phyloP scores from a whole-genome alignment of 2,797 vertebrate genomes.

The Centropyge bicolor region DNA sequence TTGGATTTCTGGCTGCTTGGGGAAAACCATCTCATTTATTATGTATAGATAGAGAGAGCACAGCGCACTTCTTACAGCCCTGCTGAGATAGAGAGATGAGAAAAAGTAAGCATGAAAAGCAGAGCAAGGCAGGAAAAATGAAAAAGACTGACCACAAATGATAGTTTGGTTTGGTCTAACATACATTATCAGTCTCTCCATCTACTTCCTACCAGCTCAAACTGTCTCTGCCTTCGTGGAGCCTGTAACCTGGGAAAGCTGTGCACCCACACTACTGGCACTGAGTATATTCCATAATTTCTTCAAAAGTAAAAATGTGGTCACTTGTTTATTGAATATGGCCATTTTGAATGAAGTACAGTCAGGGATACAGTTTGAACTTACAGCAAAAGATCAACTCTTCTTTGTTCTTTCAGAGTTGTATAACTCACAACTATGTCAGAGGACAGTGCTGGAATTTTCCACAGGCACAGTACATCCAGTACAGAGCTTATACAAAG shows the following conservation, averaged over 20 bases:
- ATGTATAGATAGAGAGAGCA: conserved; percentile 59
- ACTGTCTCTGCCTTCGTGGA: background rate
- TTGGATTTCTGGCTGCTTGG: conserved; percentile 56
- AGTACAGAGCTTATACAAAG: background rate
- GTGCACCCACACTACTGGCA: background rate
- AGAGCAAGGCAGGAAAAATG: conserved; percentile 11
- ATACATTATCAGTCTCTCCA: conserved; percentile 2
- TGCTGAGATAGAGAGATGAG: conserved; percentile 26
- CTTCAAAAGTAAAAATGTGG: no score
- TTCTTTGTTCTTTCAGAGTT: background rate
- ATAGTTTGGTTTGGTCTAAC: conserved; percentile 18
- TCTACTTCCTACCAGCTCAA: background rate
- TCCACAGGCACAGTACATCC: no score
- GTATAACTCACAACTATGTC: no score
- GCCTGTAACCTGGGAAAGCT: background rate
- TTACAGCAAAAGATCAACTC: background rate
- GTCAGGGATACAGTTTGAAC: no score
- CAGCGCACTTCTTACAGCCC: conserved; percentile 24
- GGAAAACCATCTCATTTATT: conserved; percentile 68
- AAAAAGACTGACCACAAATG: conserved; percentile 8
- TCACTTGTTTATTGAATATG: no score
- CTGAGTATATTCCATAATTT: no score
- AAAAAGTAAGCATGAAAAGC: conserved; percentile 11
- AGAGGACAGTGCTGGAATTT: no score
- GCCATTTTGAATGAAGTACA: no score